These are phyloP conservation scores for Achatina immaculata DNA, from an alignment of 1,140 invertebrate species.

Conservation along the genomic window DNA sequence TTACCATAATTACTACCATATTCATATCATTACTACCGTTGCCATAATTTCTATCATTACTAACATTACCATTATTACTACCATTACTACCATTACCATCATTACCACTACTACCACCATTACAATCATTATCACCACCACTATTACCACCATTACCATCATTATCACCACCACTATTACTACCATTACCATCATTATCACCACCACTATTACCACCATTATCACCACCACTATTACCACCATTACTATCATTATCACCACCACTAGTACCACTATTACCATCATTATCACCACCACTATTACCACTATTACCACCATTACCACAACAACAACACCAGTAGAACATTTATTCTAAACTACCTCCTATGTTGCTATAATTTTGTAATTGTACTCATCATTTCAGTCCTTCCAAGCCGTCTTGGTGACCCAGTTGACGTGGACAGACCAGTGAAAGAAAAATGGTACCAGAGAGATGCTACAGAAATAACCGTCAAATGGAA, in stretches of 20 bases:
- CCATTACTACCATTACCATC: not conserved
- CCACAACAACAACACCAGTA: not conserved
- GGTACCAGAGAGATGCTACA: not conserved
- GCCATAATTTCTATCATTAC: conserved; percentile 4
- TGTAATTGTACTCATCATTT: not conserved
- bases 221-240: too few relatives aligned
- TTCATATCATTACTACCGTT: conserved; percentile 49
- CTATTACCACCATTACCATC: not conserved
- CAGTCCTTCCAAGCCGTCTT: not conserved
- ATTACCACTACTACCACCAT: not conserved
- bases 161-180: not conserved
- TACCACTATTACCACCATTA: not conserved
- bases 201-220: too few relatives aligned
- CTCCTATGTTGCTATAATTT: too few relatives aligned
- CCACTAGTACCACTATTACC: not conserved
- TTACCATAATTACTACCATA: conserved; percentile 41
- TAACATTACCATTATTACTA: conserved; percentile 10
- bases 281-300: not conserved
- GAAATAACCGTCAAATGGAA: conserved; percentile 39
- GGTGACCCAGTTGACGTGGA: not conserved
- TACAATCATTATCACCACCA: not conserved
- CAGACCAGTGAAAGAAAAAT: conserved; percentile 18
- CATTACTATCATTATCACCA: not conserved
- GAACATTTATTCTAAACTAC: too few relatives aligned
- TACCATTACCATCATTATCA: not conserved